Base-by-base conservation (phyloP, 2,113 vertebrate species). In the Athene cunicularia region DNA sequence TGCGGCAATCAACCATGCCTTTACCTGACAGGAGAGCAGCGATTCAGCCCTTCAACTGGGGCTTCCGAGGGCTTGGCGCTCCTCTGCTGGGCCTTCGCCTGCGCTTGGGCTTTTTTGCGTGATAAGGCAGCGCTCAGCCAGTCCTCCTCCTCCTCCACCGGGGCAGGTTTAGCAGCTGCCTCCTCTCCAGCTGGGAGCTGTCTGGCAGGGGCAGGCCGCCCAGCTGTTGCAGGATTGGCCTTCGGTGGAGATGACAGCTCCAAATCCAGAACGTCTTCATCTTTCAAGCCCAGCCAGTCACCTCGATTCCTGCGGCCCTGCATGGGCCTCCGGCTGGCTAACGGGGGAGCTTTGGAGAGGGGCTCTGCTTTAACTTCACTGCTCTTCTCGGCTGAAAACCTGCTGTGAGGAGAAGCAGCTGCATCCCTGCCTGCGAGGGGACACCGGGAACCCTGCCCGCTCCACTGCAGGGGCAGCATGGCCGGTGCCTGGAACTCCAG, bases 251-350 rank as follows among this genome's bases (percentile, higher is more conserved):
- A 76, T 0, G n/a, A 9, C 2, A 74, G 75, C 12, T 86, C 79
- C 2, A 60, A 88, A 55, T 97, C 95, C 64, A 83, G 17, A 16
- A 62, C 45, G 28, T 95, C 97, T 1, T 98, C 98, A 11, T 98
- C 96, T 59, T 98, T 99, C 56, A 99, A 98, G 41, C 99, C 98
- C 27, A 99, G 86, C 99, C 99, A 99, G 95, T 99, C 98, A 1
- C 98, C 98, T 6, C 98, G 97, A 45, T 90, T 80, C 59, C 95
- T 98, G 33, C 88, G 95, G 32, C 95, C 85, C 4, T 50, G 77
- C 19, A 92, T 5, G 8, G 96, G 73, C 53, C 98, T 97, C 47
- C 77, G 66, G 22, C 81, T 47, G 4, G 60, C 56, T 11, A 95
- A 63, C 11, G 91, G 71, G 80, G 86, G 83, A 47, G 97, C 93